A percentile compares a stretch with the other conserved stretches of the same genome.
Evolutionary conservation across 2,113 vertebrate genomes (phyloP).

Genomic region (Ahaetulla prasina): DNA sequence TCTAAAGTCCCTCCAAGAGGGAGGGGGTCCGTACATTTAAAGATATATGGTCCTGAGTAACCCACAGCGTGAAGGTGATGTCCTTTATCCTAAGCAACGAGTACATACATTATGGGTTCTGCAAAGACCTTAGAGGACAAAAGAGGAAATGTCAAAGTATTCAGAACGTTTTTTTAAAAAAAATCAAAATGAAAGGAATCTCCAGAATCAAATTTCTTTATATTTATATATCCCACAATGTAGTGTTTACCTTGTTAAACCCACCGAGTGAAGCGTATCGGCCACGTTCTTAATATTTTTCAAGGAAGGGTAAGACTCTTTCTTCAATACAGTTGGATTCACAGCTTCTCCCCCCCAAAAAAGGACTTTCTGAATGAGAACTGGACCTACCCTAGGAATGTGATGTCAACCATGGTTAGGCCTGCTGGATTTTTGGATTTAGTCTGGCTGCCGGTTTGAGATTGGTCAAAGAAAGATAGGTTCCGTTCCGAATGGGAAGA

Average conservation of each 20-base stretch:
- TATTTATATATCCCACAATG: not conserved
- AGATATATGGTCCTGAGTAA: not conserved
- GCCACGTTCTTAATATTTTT: not conserved
- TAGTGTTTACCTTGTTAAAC: not conserved
- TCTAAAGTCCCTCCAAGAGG: slow-evolving; percentile 27
- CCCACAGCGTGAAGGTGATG: not conserved
- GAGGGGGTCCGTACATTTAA: not conserved
- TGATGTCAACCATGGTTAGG: not conserved
- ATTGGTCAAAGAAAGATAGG: not conserved
- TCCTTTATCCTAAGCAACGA: slow-evolving; percentile 18
- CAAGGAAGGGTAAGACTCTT: not conserved
- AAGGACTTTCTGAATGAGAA: not conserved
- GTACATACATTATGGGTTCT: not conserved
- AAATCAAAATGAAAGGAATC: not conserved
- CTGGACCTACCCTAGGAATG: not conserved
- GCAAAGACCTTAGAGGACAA: not conserved
- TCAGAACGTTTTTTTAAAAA: not conserved
- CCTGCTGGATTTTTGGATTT: not conserved
- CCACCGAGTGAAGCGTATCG: rapidly evolving
- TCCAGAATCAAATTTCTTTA: not conserved
- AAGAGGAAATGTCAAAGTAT: not conserved
- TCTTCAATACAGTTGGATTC: not conserved
- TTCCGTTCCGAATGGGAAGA: no score
- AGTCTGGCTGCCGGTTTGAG: not conserved
- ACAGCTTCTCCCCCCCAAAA: not conserved